phyloP scores from a whole-genome alignment of 1,140 invertebrate species.

The Penaeus vannamei region DNA sequence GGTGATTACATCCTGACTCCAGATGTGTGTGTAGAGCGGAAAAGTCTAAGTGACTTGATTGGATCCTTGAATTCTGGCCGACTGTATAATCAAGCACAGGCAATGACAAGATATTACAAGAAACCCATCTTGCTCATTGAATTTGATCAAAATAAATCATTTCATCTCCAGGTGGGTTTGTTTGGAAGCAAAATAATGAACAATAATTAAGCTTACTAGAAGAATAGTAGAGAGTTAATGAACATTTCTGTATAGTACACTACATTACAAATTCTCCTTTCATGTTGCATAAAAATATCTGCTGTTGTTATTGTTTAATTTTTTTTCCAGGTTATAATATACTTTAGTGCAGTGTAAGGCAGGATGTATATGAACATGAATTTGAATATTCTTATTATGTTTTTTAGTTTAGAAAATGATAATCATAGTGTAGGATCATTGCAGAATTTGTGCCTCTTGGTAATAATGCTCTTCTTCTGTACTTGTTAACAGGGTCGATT shows the following conservation, averaged over 20 bases:
- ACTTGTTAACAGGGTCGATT: slow-evolving; percentile 78
- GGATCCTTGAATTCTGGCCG: slow-evolving; percentile 95
- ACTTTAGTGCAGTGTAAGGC: no score
- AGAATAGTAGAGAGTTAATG: neutral
- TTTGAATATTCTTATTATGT: no score
- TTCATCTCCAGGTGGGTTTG: slow-evolving; percentile 81
- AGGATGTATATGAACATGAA: no score
- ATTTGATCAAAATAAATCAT: slow-evolving; percentile 95
- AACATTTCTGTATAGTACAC: neutral
- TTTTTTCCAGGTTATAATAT: no score
- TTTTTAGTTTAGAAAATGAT: no score
- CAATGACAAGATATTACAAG: slow-evolving; percentile 90
- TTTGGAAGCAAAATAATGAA: slow-evolving; percentile 7
- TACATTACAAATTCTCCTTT: no score
- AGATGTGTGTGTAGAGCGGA: slow-evolving; percentile 96
- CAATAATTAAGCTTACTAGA: neutral
- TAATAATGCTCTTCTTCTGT: no score
- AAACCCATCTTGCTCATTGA: slow-evolving; percentile 96
- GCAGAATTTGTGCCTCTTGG: no score
- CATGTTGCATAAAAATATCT: no score
- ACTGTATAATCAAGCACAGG: slow-evolving; percentile 93
- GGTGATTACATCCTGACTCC: slow-evolving; percentile 98
- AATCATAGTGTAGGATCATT: no score
- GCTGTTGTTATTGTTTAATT: no score
- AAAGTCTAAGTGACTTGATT: slow-evolving; percentile 97